These are phyloP conservation scores for Gymnosoma rotundatum DNA, from an alignment of 2,888 invertebrate species.

Conservation along the genomic window DNA sequence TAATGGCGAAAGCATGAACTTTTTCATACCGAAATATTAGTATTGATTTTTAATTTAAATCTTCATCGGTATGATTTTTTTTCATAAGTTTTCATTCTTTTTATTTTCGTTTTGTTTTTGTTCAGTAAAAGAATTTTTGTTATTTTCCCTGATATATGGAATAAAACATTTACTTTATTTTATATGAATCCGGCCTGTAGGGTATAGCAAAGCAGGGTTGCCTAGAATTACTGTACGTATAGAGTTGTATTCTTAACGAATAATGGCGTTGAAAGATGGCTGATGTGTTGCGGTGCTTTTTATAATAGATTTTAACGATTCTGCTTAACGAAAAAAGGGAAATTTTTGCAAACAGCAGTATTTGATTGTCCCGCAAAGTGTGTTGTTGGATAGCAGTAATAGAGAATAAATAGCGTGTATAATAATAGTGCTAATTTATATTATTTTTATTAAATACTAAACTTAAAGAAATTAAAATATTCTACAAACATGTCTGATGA, in stretches of 20 bases:
- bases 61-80: too few relatives aligned
- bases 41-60: too few relatives aligned
- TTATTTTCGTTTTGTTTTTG: too few relatives aligned
- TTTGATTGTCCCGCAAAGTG: constrained; percentile 68
- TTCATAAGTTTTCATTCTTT: too few relatives aligned
- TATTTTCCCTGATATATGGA: too few relatives aligned
- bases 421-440: constrained; percentile 55
- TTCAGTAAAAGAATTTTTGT: too few relatives aligned
- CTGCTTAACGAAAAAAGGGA: constrained; percentile 67
- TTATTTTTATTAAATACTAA: constrained; percentile 42
- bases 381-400: constrained; percentile 53
- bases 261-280: constrained; percentile 68
- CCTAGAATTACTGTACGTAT: neutral
- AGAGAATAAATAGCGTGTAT: constrained; percentile 40
- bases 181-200: too few relatives aligned
- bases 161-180: too few relatives aligned
- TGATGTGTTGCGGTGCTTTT: constrained; percentile 66
- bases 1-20: too few relatives aligned
- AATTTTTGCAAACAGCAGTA: constrained; percentile 67
- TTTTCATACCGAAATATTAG: too few relatives aligned
- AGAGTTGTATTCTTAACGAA: constrained; percentile 64
- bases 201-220: neutral
- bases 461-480: constrained; percentile 59
- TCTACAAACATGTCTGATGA: constrained; percentile 76
- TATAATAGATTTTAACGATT: constrained; percentile 35